phyloP scores from a whole-genome alignment of 2,888 invertebrate species.

The Phortica okadai region DNA sequence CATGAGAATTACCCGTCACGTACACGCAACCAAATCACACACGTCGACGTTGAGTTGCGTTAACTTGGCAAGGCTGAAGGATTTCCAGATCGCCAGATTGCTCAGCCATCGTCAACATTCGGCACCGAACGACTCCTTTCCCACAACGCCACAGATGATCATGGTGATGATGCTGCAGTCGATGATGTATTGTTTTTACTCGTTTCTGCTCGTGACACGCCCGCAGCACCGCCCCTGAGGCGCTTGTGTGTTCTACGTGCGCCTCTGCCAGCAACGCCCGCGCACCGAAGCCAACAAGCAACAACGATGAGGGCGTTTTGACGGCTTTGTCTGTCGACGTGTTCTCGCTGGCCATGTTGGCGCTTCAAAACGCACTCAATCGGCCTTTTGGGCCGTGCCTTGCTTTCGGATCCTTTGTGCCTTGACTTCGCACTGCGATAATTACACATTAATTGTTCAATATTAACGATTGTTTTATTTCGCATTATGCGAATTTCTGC shows the following conservation, averaged over 20 bases:
- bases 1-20: no score
- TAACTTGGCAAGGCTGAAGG: not conserved
- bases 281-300: constrained; percentile 33
- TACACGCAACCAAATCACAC: not conserved
- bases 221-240: constrained; percentile 33
- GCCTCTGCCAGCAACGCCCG: constrained; percentile 48
- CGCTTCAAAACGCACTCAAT: constrained; percentile 1
- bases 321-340: constrained; percentile 51
- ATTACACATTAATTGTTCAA: constrained; percentile 73
- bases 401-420: constrained; percentile 44
- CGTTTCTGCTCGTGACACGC: constrained; percentile 33
- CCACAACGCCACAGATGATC: not conserved
- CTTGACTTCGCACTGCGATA: constrained; percentile 58
- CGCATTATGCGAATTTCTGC: constrained; percentile 19
- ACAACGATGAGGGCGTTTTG: constrained; percentile 59
- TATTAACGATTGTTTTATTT: constrained; percentile 54
- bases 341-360: constrained; percentile 17
- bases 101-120: not conserved
- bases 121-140: not conserved
- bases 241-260: constrained; percentile 29
- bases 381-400: constrained; percentile 32
- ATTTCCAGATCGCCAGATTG: not conserved
- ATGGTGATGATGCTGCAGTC: constrained; percentile 29
- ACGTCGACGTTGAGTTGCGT: not conserved
- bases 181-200: constrained; percentile 53